Evolutionary conservation across 1,140 invertebrate genomes (phyloP).

Genomic region (Zeugodacus cucurbitae): DNA sequence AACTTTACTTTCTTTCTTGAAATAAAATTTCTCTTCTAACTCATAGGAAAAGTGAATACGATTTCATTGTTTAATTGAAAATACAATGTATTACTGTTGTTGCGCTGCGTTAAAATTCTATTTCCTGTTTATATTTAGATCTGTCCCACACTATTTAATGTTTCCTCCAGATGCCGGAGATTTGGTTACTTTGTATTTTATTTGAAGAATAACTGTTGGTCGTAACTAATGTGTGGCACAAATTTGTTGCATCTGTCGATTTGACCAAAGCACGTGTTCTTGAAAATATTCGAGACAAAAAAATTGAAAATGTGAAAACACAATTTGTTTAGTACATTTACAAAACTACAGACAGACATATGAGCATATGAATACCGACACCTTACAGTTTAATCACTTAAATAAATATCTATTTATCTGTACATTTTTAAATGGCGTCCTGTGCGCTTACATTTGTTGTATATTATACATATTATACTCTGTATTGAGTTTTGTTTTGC

Average conservation of each 20-base stretch:
- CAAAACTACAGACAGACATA: neutral
- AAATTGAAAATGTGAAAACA: neutral
- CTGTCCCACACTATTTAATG: neutral
- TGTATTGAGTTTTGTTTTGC: conserved; percentile 24
- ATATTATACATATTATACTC: neutral
- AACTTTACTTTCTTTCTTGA: too few relatives aligned
- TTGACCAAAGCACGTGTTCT: neutral
- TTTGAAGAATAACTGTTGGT: neutral
- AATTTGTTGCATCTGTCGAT: neutral
- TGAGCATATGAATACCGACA: neutral
- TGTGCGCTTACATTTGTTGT: too few relatives aligned
- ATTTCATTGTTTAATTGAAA: too few relatives aligned
- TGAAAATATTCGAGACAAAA: neutral
- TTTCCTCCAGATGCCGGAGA: neutral
- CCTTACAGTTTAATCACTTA: too few relatives aligned
- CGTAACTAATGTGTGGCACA: neutral
- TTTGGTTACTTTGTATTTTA: neutral
- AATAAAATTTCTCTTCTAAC: too few relatives aligned
- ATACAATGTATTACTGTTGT: neutral
- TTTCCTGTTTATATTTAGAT: neutral
- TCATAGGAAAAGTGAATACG: too few relatives aligned
- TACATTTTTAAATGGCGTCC: neutral
- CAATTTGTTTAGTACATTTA: too few relatives aligned
- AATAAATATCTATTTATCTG: neutral
- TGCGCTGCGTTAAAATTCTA: neutral